Base-by-base conservation (phyloP, 2,113 vertebrate species). In the Marmota monax region DNA sequence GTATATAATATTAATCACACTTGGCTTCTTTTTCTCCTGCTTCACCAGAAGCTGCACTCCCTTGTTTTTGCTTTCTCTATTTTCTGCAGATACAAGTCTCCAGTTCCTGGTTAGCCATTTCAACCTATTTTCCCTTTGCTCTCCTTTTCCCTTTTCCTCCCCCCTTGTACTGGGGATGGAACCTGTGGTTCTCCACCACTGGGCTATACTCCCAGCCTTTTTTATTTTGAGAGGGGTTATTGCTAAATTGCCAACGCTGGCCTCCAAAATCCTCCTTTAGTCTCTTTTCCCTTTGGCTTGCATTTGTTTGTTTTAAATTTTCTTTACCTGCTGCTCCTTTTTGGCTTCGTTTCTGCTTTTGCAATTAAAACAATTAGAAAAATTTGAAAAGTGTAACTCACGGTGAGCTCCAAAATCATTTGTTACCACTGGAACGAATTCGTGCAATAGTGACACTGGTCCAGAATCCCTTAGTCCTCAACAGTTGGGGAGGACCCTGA, bases 1-100 rank as follows among this genome's bases (percentile, higher is more conserved):
- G 97, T 95, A 97, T 67, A 82, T 97, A 98, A 94, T 97, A 96
- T 98, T 99, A 98, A 97, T 99, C 99, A 97, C 96, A 97, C 97
- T 98, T 98, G 69, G 97, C 99, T 94, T 97, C 99, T 97, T 99
- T 99, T 96, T 99, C 98, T 94, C 98, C 98, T 72, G 98, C 98
- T 98, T 98, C 98, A 58, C 99, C 99, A 79, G 98, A 97, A 90
- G 97, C 98, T 95, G 98, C 97, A 39, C 98, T 98, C 99, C 16
- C 32, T 76, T 4, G 1, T n/a, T n/a, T 67, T 61, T 61, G 51
- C 27, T 56, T 84, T 18, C 25, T 37, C 17, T 29, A 14, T 29
- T 42, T 69, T 83, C 23, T 20, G 18, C 32, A 20, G 37, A 39
- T 45, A 8, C n/a, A 61, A 65, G 6, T 82, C n/a, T 45, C 61